Base-by-base conservation (phyloP, 1,140 invertebrate species). In the Panulirus ornatus region DNA sequence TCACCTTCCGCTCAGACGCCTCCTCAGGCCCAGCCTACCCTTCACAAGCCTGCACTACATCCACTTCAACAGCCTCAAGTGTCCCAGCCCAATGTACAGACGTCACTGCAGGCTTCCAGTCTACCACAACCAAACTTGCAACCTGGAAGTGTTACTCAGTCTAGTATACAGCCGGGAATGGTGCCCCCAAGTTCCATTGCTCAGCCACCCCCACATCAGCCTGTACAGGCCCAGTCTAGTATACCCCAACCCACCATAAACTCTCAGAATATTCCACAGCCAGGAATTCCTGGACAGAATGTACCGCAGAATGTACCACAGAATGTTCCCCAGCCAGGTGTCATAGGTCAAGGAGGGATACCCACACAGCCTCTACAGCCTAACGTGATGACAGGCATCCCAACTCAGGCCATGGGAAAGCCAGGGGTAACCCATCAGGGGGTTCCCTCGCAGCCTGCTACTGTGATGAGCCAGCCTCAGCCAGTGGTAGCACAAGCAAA, bases 1-100 rank as follows among this genome's bases (percentile, higher is more conserved):
- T 89, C 88, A 54, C 63, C 79, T 8, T 81, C 66, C n/a, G 79
- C 88, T 63, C 88, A 89, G 70, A 89, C 88, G 6, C 88, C 88
- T 40, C 88, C 88, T 11, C 88, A 89, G 42, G 79, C 88, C 42
- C 88, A 89, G 27, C 76, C 85, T 34, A 36, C 85, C 16, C n/a
- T 88, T 16, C 87, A 88, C 34, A 63, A 63, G 30, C 78, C 79
- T 36, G 22, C 42, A 30, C 70, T 73, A 58, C 88, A 89, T 44
- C 44, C 79, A 16, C 58, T 82, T 38, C 78, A 83, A 70, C 78
- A 58, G n/a, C 30, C 79, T 9, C 63, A 66, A 63, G 27, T 44
- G 27, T 54, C 79, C 34, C 84, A 86, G 84, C 42, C 66, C 22
- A 38, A 19, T 75, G 71, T 58, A 75, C 66, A 73, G 42, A 54